Evolutionary conservation across 1,140 invertebrate genomes (phyloP).

Genomic region (Lithobius niger): DNA sequence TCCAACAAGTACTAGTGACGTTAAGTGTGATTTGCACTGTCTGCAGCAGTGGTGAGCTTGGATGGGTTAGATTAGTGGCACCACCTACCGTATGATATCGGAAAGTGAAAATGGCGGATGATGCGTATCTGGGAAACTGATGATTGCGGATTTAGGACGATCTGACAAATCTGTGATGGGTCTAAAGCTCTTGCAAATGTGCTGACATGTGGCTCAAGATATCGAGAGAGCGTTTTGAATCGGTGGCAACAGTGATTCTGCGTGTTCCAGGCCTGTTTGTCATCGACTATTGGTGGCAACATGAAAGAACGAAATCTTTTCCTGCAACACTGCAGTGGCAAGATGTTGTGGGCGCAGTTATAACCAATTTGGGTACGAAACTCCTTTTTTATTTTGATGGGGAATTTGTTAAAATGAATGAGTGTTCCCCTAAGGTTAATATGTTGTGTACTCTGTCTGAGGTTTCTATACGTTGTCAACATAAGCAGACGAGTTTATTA

Average conservation of each 20-base stretch:
- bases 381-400: constrained; percentile 11
- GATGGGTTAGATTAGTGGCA: too few relatives aligned
- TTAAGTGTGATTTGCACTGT: too few relatives aligned
- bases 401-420: not conserved
- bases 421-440: not conserved
- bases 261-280: constrained; percentile 39
- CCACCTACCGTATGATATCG: too few relatives aligned
- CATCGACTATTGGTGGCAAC: constrained; percentile 38
- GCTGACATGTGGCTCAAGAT: constrained; percentile 46
- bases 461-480: not conserved
- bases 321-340: constrained; percentile 24
- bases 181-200: constrained; percentile 74
- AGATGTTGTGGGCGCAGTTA: constrained; percentile 25
- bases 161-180: constrained; percentile 76
- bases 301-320: constrained; percentile 27
- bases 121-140: too few relatives aligned
- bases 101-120: too few relatives aligned
- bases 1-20: too few relatives aligned
- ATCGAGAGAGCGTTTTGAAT: constrained; percentile 21
- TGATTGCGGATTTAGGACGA: too few relatives aligned
- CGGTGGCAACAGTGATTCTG: constrained; percentile 33
- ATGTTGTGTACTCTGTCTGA: not conserved
- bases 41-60: too few relatives aligned
- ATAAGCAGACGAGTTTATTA: constrained; percentile 4
- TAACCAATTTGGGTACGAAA: constrained; percentile 27